A percentile compares a stretch with the other conserved stretches of the same genome.
Evolutionary conservation across 2,888 invertebrate species (phyloP).

Genomic region (Steinernema scapterisci): DNA sequence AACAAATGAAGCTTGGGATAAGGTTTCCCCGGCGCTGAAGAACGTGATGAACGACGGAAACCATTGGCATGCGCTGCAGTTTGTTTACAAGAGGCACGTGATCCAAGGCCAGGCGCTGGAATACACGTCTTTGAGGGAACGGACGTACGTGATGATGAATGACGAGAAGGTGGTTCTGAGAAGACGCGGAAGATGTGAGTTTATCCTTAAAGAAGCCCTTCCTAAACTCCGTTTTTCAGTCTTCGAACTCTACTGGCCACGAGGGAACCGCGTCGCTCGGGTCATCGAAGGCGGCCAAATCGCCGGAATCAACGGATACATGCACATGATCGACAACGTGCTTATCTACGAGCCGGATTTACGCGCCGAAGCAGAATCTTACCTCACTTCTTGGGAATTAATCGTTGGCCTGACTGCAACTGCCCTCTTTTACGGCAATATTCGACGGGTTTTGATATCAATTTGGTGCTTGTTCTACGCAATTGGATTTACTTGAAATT

Average conservation of each 20-base stretch:
- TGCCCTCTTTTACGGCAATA: conserved; percentile 21
- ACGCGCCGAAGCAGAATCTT: conserved; percentile 35
- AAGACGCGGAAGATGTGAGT: conserved; percentile 65
- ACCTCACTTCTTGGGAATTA: neutral
- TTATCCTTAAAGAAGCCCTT: neutral
- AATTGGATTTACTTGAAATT: neutral
- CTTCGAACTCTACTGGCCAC: conserved; percentile 67
- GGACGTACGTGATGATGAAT: conserved; percentile 68
- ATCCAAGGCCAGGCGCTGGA: conserved; percentile 74
- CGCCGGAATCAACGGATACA: conserved; percentile 91
- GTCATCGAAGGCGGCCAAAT: conserved; percentile 79
- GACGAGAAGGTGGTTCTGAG: conserved; percentile 66
- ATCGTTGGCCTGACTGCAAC: neutral
- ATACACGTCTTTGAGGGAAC: conserved; percentile 64
- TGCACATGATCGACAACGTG: conserved; percentile 88
- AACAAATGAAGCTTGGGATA: conserved; percentile 85
- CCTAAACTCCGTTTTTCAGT: conserved; percentile 48
- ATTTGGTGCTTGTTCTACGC: neutral
- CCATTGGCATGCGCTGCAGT: conserved; percentile 66
- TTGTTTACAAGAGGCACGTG: conserved; percentile 80
- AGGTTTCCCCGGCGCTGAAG: conserved; percentile 69
- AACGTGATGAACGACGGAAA: conserved; percentile 65
- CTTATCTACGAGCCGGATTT: conserved; percentile 71
- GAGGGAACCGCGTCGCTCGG: conserved; percentile 65
- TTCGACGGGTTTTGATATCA: conserved; percentile 24